Evolutionary conservation across 2,797 vertebrate species (phyloP).

Genomic region (Nyctalus aviator): DNA sequence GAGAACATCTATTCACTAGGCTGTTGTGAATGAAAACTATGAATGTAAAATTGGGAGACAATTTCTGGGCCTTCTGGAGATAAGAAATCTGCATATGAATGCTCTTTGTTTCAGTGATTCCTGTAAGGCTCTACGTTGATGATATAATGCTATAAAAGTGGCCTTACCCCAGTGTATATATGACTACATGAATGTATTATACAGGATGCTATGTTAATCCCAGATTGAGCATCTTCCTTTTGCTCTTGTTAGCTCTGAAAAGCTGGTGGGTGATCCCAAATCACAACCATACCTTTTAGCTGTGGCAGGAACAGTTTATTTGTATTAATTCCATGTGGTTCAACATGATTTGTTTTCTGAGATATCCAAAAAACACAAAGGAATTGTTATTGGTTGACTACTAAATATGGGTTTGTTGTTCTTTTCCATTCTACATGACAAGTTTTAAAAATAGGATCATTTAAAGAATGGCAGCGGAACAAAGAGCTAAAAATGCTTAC

Average conservation of each 20-base stretch:
- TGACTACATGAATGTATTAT: conserved; percentile 45
- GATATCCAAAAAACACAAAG: conserved; percentile 24
- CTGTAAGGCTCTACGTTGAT: not conserved
- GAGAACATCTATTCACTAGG: conserved; percentile 58
- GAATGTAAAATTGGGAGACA: conserved; percentile 62
- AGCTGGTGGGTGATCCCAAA: conserved; percentile 38
- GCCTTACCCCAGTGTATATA: conserved; percentile 2
- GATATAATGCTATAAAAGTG: conserved; percentile 33
- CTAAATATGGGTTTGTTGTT: conserved; percentile 59
- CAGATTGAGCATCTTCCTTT: conserved; percentile 53
- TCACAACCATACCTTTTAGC: conserved; percentile 24
- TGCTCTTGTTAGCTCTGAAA: conserved; percentile 48
- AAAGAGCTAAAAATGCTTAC: conserved; percentile 55
- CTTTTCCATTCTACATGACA: conserved; percentile 51
- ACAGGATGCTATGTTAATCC: conserved; percentile 38
- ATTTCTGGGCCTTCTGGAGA: conserved; percentile 50
- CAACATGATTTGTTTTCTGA: conserved; percentile 65
- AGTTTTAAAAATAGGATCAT: conserved; percentile 64
- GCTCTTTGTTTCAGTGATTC: conserved; percentile 58
- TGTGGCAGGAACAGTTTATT: not conserved
- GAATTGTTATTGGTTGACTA: conserved; percentile 32
- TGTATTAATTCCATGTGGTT: conserved; percentile 57
- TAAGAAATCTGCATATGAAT: conserved; percentile 67
- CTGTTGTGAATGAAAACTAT: conserved; percentile 72
- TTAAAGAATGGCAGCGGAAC: conserved; percentile 26